phyloP scores from a whole-genome alignment of 35 echinoderm and acorn worm genomes.

The Lytechinus pictus region DNA sequence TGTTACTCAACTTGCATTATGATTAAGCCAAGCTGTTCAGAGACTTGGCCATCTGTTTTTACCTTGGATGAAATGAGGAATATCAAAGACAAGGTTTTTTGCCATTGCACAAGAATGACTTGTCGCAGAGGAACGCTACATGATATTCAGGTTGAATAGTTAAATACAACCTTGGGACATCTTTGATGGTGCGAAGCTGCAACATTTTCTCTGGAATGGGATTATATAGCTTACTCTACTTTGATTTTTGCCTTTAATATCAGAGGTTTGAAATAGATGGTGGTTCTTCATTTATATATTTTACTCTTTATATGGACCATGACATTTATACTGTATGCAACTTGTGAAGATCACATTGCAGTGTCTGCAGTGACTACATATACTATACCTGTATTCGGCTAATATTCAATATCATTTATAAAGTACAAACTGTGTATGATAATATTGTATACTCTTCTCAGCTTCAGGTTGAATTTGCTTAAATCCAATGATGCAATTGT shows the following conservation, averaged over 20 bases:
- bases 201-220: neutral
- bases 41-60: neutral
- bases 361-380: neutral
- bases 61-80: neutral
- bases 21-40: too few relatives aligned
- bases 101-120: neutral
- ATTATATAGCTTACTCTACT: neutral
- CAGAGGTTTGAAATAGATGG: neutral
- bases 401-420: too few relatives aligned
- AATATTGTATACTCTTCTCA: too few relatives aligned
- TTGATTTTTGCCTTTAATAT: neutral
- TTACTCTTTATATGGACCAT: neutral
- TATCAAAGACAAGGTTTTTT: neutral
- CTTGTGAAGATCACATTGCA: neutral
- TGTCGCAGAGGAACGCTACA: too few relatives aligned
- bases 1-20: too few relatives aligned
- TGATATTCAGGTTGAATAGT: neutral
- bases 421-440: too few relatives aligned
- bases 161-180: neutral
- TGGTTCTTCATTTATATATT: neutral
- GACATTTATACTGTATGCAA: neutral
- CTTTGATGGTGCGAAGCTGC: neutral
- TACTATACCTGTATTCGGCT: neutral
- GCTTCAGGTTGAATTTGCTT: too few relatives aligned
- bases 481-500: too few relatives aligned